Evolutionary conservation across 2,888 invertebrate species (phyloP).

Genomic region (Meiosimyza platycephala): DNA sequence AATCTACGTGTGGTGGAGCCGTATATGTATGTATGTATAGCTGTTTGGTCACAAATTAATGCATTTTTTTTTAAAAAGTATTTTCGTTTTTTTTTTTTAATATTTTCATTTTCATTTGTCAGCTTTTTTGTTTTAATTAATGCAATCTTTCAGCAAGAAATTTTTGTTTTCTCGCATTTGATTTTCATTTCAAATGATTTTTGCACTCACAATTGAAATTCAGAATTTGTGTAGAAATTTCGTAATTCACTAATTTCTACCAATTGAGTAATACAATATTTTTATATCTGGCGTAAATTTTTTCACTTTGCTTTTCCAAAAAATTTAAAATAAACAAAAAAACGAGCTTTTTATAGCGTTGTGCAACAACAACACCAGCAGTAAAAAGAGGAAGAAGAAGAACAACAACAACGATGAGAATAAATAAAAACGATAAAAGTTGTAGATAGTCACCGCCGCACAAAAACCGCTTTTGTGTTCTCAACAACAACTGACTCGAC

Average conservation of each 20-base stretch:
- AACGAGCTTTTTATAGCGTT: conserved; percentile 9
- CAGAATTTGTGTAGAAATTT: not conserved
- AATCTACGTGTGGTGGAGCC: not conserved
- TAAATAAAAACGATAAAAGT: conserved; percentile 8
- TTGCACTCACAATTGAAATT: not conserved
- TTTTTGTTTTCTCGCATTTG: not conserved
- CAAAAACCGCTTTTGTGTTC: not conserved
- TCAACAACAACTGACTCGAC: conserved; percentile 14
- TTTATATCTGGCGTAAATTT: not conserved
- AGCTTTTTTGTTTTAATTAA: not conserved
- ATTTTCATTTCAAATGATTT: not conserved
- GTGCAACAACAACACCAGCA: conserved; percentile 1
- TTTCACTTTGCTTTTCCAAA: conserved; percentile 1
- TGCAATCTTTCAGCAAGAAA: too few relatives aligned
- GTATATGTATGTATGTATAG: not conserved
- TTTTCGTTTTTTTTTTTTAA: not conserved
- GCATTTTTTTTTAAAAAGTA: not conserved
- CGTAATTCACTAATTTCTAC: not conserved
- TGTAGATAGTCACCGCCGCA: not conserved
- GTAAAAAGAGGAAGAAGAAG: not conserved
- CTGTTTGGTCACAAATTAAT: not conserved
- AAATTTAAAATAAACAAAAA: conserved; percentile 26
- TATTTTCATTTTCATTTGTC: not conserved
- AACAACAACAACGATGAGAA: conserved; percentile 19
- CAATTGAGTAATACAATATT: conserved; percentile 1